Conservation (phyloP, 2,113 vertebrate species). For the Seriola quinqueradiata region DNA sequence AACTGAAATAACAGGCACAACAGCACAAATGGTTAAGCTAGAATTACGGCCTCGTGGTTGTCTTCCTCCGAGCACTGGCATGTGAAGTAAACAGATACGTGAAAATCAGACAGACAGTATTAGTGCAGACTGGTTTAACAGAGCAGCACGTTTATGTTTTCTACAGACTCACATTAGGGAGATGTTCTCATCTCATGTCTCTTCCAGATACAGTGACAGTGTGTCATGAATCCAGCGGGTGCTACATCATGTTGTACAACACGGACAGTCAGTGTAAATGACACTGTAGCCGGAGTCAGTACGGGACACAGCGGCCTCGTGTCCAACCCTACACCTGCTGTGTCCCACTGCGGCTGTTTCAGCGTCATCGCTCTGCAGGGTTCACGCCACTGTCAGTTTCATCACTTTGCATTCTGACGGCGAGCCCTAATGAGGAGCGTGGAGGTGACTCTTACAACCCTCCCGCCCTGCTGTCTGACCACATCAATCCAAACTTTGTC, state of each 20-base stretch:
- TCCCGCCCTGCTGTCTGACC: conserved; percentile 26
- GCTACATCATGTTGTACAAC: not conserved
- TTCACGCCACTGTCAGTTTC: conserved; percentile 46
- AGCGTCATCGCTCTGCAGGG: conserved; percentile 41
- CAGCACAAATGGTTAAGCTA: too few species aligned
- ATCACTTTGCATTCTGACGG: conserved; percentile 31
- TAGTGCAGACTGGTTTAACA: too few species aligned
- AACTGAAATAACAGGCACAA: too few species aligned
- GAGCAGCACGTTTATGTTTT: too few species aligned
- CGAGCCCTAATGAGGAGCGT: conserved; percentile 43
- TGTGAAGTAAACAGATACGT: too few species aligned
- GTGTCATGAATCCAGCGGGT: not conserved
- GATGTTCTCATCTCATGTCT: too few species aligned
- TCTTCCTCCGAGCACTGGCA: too few species aligned
- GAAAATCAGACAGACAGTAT: too few species aligned
- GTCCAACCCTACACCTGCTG: not conserved
- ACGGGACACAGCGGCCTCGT: not conserved
- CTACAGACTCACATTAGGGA: not conserved
- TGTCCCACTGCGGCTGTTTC: conserved; percentile 26
- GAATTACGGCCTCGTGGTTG: too few species aligned
- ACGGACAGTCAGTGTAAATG: not conserved
- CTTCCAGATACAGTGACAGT: too few species aligned
- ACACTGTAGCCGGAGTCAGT: not conserved
- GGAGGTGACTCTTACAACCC: conserved; percentile 45
- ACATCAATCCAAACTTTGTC: conserved; percentile 68